Evolutionary conservation across 1,140 invertebrate genomes (phyloP), one percentile per base, ranked within the genome.

Genomic region (Trypoxylus dichotomus): DNA sequence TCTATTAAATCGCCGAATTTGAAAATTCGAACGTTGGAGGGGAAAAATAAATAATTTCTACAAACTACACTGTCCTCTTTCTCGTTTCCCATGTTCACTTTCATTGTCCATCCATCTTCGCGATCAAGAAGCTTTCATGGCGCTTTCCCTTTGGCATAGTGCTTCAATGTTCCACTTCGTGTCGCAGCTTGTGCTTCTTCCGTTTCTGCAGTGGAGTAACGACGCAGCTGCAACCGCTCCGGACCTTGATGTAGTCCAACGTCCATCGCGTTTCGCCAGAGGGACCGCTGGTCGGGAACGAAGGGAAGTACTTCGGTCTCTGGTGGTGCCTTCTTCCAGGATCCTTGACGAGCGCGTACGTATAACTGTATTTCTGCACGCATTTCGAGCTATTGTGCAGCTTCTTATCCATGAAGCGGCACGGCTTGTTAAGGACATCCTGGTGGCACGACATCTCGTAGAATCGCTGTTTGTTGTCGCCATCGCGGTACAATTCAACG

Each of bases 211-310:
- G 78, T 21, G 83, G 83, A 80, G 77, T 88, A 41, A 95, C 89
- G 84, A 94, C 91, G 85, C 95, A 96, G 79, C 93, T 91, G 87
- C 95, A 96, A 8, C 94, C 95, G 80, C 93, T 93, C 77, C 95
- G 89, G 58, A 96, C 90, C 81, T 88, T 88, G 79, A 96, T 94
- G 87, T 95, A 95, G 86, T 96, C 95, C 83, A 96, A 87, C 75
- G 91, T 91, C 91, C 93, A 95, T 58, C 86, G 86, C 1, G 87
- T 88, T 5, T 84, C 86, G 2, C 87, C 87, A 1, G 86, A 87
- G 0, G 88, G 85, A 58, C 90, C 85, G 19, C 87, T 86, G 6
- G 89, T 88, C 80, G 90, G 89, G 58, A 89, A 86, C 47, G 85
- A 86, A 15, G 89, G 88, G 21, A 86, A 84, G 75, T 88, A 86